Evolutionary conservation across 92 coral and sea anemone species (phyloP).

Genomic region (Epizoanthus illoricatus): DNA sequence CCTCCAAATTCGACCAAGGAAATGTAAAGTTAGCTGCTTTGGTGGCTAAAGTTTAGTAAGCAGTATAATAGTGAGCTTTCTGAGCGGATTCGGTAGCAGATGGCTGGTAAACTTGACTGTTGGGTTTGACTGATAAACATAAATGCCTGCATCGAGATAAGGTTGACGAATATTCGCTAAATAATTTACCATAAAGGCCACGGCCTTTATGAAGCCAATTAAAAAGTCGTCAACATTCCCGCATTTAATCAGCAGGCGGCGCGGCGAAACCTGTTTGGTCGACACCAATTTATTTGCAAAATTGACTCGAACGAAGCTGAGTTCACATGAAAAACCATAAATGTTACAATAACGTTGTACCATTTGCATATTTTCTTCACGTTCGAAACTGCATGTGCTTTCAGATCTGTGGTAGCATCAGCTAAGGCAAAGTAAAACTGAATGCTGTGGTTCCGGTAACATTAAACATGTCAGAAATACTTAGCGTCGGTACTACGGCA

Average conservation of each 20-base stretch:
- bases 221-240: background rate
- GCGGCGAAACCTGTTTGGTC: background rate
- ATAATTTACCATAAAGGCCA: background rate
- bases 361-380: no score
- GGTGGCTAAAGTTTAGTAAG: background rate
- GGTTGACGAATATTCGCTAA: background rate
- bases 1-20: no score
- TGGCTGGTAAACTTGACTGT: background rate
- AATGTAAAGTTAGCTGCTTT: no score
- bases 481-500: no score
- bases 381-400: no score
- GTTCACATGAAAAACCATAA: no score
- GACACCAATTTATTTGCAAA: background rate
- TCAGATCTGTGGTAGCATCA: no score
- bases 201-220: background rate
- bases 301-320: background rate
- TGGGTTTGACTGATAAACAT: background rate
- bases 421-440: no score
- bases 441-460: no score
- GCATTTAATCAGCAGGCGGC: background rate
- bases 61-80: background rate
- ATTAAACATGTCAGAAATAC: no score
- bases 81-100: background rate
- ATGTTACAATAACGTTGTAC: no score
- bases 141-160: background rate